Conservation (phyloP, 2,888 invertebrate genomes). For the Pandemis cinnamomeana region DNA sequence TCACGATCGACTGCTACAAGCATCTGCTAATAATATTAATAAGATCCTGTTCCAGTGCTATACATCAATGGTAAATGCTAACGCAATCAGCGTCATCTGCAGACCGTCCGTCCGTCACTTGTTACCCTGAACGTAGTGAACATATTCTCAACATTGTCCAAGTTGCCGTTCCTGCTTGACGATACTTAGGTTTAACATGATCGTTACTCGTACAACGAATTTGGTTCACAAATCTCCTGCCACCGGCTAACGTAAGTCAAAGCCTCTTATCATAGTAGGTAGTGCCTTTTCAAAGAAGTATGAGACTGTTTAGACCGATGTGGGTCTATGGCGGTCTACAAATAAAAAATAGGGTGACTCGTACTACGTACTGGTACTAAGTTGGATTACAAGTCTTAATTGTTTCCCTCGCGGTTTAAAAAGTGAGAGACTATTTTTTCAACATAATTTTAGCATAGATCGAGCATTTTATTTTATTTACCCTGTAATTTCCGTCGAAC, state of each 20-base stretch:
- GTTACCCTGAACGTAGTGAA: conserved; percentile 27
- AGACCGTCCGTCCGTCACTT: conserved; percentile 39
- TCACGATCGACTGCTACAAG: conserved; percentile 16
- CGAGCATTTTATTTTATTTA: background rate
- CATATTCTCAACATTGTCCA: background rate
- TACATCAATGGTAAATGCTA: conserved; percentile 47
- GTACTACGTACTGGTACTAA: too few relatives aligned
- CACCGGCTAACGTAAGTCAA: too few relatives aligned
- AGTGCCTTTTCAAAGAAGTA: background rate
- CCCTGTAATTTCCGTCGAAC: background rate
- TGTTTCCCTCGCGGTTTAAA: too few relatives aligned
- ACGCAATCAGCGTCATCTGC: conserved; percentile 56
- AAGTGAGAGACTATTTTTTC: too few relatives aligned
- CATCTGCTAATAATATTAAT: conserved; percentile 18
- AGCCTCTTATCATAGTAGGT: too few relatives aligned
- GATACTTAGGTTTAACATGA: background rate
- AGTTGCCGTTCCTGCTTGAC: background rate
- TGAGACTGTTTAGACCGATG: too few relatives aligned
- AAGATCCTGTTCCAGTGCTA: conserved; percentile 43
- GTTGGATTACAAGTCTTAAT: too few relatives aligned
- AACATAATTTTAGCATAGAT: too few relatives aligned
- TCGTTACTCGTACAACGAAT: background rate
- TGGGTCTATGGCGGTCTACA: too few relatives aligned
- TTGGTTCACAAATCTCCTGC: background rate
- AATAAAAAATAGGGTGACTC: too few relatives aligned